Base-by-base conservation (phyloP, 2,797 vertebrate genomes). In the Antrozous pallidus region DNA sequence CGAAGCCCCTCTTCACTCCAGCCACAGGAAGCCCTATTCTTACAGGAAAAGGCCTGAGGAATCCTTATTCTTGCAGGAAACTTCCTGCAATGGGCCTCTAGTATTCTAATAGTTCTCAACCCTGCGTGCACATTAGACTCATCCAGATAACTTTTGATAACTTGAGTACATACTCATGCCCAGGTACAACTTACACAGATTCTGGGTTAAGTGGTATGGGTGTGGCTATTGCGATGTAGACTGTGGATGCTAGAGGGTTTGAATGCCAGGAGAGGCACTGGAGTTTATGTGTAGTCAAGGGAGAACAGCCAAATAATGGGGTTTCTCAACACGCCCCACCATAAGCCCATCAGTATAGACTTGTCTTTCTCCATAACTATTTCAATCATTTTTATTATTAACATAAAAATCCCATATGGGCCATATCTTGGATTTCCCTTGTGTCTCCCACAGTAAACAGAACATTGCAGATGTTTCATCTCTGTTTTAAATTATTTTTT, bases 401-500 rank as follows among this genome's bases (percentile, higher is more conserved):
- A 81, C 61, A 58, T 40, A 74, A 65, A 82, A 58, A 40, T 82
- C 79, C 14, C 31, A 36, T 31, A 38, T 54, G 36, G 42, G 9
- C 38, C 36, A 20, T 40, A 36, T 87, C 58, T 73, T 82, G 26
- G 51, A 67, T 54, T 89, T 92, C 22, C 24, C 31, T 70, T 36
- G 20, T 58, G 8, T 78, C 10, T 92, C 65, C 67, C 18, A 45
- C 16, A 42, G 54, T 83, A 86, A 79, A 40, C 14, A 49, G 61
- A 49, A 79, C 3, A 36, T 28, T 88, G n/a, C 11, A 91, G 40
- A 69, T 42, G 56, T 12, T 89, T 83, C 58, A 33, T 38, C 51
- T 91, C n/a, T 82, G 47, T 82, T 82, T 89, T 73, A 79, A 74
- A 69, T 89, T 61, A 49, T 63, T 77, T 49, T 93, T 82, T 56